A percentile compares a stretch with the other conserved stretches of the same genome.
Conservation (phyloP, 2,113 vertebrate species). For the Panthera tigris region DNA sequence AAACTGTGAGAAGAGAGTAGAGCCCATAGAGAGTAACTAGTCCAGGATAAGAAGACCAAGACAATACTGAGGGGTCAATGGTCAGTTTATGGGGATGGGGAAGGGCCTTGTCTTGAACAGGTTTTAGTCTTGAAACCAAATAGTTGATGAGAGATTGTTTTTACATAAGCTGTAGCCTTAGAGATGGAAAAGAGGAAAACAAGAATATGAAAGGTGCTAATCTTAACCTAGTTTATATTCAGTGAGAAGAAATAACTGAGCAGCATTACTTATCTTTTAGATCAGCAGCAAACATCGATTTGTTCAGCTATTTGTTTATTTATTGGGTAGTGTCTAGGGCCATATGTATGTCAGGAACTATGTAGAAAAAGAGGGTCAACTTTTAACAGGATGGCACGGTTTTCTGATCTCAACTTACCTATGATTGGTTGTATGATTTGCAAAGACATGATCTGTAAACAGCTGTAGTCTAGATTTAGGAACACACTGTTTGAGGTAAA, state of each 20-base stretch:
- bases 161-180: neutral
- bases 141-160: neutral
- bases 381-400: neutral
- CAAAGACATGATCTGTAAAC: neutral
- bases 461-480: accelerated
- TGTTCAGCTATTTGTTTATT: neutral
- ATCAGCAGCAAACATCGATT: neutral
- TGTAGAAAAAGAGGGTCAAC: neutral
- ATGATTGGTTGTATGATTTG: accelerated
- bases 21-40: neutral
- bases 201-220: neutral
- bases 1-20: neutral
- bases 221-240: neutral
- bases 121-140: neutral
- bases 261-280: neutral
- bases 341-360: neutral
- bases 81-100: neutral
- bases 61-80: accelerated
- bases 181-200: neutral
- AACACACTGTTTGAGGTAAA: neutral
- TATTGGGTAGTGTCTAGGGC: neutral
- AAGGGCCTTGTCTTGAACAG: neutral
- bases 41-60: neutral
- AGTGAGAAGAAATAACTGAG: neutral
- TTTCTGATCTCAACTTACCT: neutral